These are phyloP conservation scores for Pterophyllum scalare DNA, from an alignment of 2,113 vertebrate species.

Conservation along the genomic window DNA sequence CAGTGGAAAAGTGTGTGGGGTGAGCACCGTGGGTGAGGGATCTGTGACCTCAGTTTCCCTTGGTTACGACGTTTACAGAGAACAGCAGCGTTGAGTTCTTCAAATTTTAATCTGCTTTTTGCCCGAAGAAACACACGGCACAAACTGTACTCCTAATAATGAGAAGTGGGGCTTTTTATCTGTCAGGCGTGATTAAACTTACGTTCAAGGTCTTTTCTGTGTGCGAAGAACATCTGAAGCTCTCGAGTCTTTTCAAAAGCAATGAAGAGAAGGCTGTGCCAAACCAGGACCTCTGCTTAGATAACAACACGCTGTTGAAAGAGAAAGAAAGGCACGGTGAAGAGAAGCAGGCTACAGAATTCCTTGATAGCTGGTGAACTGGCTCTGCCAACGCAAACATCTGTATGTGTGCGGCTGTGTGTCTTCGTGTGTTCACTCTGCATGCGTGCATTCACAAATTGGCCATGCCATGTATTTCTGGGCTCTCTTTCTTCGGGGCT, in stretches of 20 bases:
- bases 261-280: background rate
- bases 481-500: conserved; percentile 58
- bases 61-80: conserved; percentile 45
- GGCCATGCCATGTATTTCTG: conserved; percentile 64
- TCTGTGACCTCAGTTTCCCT: conserved; percentile 57
- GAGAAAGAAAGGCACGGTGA: background rate
- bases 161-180: background rate
- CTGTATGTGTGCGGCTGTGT: background rate
- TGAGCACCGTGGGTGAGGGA: conserved; percentile 9
- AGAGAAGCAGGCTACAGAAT: background rate
- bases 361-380: conserved; percentile 51
- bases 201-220: background rate
- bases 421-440: conserved; percentile 20
- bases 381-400: conserved; percentile 60
- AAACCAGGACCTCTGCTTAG: background rate
- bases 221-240: conserved; percentile 1
- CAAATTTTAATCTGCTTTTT: background rate
- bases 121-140: conserved; percentile 3
- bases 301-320: conserved; percentile 3
- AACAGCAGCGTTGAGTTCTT: conserved; percentile 38
- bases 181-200: background rate
- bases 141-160: conserved; percentile 11
- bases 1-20: conserved; percentile 31
- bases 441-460: conserved; percentile 68
- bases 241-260: conserved; percentile 28